A percentile compares a stretch with the other conserved stretches of the same genome.
These are phyloP conservation scores for Caenorhabditis japonica DNA, from an alignment of 2,888 invertebrate species.

Conservation along the genomic window DNA sequence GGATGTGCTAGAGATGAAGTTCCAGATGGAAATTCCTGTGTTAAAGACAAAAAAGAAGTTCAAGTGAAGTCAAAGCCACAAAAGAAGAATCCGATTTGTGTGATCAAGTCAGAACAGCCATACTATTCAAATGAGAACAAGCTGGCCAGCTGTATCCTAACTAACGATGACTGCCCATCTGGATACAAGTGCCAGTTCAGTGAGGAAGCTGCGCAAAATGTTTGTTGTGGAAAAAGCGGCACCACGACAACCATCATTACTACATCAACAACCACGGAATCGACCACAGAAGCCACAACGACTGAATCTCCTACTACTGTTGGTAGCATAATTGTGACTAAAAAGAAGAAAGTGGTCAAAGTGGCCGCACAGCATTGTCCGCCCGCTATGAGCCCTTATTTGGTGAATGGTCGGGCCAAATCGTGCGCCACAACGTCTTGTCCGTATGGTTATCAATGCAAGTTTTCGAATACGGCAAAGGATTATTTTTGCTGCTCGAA, in stretches of 20 bases:
- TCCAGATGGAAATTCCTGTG: slow-evolving; percentile 36
- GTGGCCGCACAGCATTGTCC: slow-evolving; percentile 54
- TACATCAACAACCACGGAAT: background rate
- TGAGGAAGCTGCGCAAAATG: slow-evolving; percentile 46
- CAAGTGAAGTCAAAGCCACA: background rate
- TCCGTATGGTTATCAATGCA: slow-evolving; percentile 65
- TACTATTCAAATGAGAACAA: slow-evolving; percentile 30
- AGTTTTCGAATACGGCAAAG: slow-evolving; percentile 54
- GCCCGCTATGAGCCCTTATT: slow-evolving; percentile 57
- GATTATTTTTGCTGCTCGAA: slow-evolving; percentile 65
- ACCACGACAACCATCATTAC: slow-evolving; percentile 4
- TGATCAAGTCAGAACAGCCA: slow-evolving; percentile 37
- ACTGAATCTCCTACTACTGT: slow-evolving; percentile 7
- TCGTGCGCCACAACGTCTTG: slow-evolving; percentile 60
- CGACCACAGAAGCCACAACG: slow-evolving; percentile 2
- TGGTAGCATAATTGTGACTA: slow-evolving; percentile 22
- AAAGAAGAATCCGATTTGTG: slow-evolving; percentile 29
- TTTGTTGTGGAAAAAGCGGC: slow-evolving; percentile 53
- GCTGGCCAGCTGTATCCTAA: slow-evolving; percentile 39
- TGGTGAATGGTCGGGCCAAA: slow-evolving; percentile 60
- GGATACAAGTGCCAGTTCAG: slow-evolving; percentile 58
- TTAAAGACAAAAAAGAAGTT: slow-evolving; percentile 20
- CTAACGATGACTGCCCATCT: slow-evolving; percentile 55
- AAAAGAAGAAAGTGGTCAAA: slow-evolving; percentile 23
- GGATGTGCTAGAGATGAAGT: slow-evolving; percentile 60